These are phyloP conservation scores for Chrysopilus asiliformis DNA, from an alignment of 2,888 invertebrate species.

Conservation along the genomic window DNA sequence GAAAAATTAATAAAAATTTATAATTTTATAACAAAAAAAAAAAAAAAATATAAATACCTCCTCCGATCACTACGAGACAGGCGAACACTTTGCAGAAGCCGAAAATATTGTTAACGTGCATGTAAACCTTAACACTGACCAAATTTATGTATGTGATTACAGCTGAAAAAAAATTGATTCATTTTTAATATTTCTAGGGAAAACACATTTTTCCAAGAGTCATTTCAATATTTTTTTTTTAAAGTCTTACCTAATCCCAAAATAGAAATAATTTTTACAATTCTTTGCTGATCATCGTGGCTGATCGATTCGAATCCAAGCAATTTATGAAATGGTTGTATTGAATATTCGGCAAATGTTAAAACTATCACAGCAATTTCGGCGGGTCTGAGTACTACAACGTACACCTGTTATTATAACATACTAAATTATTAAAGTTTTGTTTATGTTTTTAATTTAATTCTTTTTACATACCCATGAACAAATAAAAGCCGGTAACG, in stretches of 20 bases:
- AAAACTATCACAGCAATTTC: constrained; percentile 64
- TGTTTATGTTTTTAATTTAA: too few relatives aligned
- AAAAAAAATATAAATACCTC: too few relatives aligned
- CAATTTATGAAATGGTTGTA: constrained; percentile 44
- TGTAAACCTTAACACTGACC: constrained; percentile 63
- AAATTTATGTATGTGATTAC: constrained; percentile 65
- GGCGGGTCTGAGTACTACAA: constrained; percentile 58
- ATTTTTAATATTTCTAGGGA: constrained; percentile 8
- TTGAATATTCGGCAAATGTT: constrained; percentile 63
- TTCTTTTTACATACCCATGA: too few relatives aligned
- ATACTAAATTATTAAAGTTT: too few relatives aligned
- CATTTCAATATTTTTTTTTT: background rate
- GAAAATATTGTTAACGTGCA: constrained; percentile 68
- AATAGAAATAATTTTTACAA: constrained; percentile 50
- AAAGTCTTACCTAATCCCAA: constrained; percentile 47
- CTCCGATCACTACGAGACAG: constrained; percentile 60
- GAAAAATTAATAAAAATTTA: too few relatives aligned
- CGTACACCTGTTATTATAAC: too few relatives aligned
- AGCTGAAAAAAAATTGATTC: constrained; percentile 38
- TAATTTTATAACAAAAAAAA: too few relatives aligned
- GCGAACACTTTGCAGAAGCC: constrained; percentile 66
- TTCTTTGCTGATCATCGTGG: constrained; percentile 33
- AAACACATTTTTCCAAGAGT: background rate
- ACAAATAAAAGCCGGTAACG: constrained; percentile 58
- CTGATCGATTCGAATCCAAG: constrained; percentile 34